phyloP scores from a whole-genome alignment of 2,113 vertebrate species.

The Rousettus leschenaultii region DNA sequence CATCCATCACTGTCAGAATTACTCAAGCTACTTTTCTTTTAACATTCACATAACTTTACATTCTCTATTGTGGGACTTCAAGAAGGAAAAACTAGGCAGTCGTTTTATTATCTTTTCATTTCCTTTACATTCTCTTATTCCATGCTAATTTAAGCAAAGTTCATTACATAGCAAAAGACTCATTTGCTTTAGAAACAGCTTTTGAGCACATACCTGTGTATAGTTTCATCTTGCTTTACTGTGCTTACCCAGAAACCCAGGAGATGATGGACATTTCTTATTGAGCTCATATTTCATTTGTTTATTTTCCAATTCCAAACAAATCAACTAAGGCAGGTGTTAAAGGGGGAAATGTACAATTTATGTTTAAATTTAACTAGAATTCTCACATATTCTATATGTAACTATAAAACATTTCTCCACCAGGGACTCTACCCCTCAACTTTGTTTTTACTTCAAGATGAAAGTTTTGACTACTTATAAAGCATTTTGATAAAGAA shows the following conservation, averaged over 20 bases:
- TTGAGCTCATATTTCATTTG: neutral
- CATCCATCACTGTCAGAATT: neutral
- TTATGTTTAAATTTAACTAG: conserved; percentile 16
- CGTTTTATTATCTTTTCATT: conserved; percentile 7
- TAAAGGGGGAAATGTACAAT: neutral
- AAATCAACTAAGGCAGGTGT: conserved; percentile 23
- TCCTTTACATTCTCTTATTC: neutral
- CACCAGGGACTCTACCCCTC: neutral
- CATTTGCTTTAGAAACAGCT: conserved; percentile 23
- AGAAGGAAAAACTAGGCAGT: neutral
- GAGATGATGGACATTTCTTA: neutral
- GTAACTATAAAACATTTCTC: conserved; percentile 21
- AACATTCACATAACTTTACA: neutral
- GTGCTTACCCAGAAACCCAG: conserved; percentile 12
- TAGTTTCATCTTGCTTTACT: neutral
- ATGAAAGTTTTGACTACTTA: conserved; percentile 6
- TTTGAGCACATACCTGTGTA: neutral
- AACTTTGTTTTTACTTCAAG: conserved; percentile 20
- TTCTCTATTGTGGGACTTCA: conserved; percentile 1
- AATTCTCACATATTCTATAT: neutral
- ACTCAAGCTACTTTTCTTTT: neutral
- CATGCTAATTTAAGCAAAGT: neutral
- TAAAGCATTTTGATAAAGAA: conserved; percentile 1
- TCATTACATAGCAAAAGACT: neutral
- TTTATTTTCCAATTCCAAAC: neutral